These are phyloP conservation scores for Ia io DNA, from an alignment of 2,113 vertebrate genomes.

Conservation along the genomic window DNA sequence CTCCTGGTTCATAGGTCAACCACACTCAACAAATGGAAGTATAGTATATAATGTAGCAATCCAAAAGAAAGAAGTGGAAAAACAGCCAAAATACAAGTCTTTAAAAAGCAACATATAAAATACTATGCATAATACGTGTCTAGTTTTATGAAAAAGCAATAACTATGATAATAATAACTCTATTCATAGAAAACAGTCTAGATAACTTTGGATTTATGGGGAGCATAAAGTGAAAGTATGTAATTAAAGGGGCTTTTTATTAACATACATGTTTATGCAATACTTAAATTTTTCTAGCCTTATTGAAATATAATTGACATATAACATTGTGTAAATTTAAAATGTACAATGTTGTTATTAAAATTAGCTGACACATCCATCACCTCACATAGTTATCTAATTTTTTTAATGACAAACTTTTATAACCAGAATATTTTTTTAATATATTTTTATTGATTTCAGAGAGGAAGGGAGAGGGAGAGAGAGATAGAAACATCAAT, in stretches of 20 bases:
- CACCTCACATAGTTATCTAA: not conserved
- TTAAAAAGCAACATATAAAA: not conserved
- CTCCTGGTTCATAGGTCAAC: too few relatives aligned
- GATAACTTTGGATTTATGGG: not conserved
- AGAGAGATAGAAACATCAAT: too few relatives aligned
- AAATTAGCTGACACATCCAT: not conserved
- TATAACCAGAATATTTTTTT: not conserved
- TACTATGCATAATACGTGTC: not conserved
- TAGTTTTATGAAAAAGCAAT: not conserved
- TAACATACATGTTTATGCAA: not conserved
- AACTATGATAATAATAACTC: not conserved
- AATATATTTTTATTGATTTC: too few relatives aligned
- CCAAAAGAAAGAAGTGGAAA: not conserved
- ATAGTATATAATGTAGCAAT: not conserved
- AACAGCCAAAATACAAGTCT: not conserved
- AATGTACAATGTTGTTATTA: not conserved
- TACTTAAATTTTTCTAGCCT: not conserved
- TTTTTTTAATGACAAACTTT: not conserved
- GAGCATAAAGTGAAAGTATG: not conserved
- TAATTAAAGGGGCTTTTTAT: not conserved
- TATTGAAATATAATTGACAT: not conserved
- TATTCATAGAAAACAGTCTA: not conserved
- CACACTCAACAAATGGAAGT: conserved; percentile 18
- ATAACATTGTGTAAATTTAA: not conserved
- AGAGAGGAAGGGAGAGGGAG: too few relatives aligned